Conservation (phyloP, 1,140 invertebrate genomes). For the Tetraneura akinire region DNA sequence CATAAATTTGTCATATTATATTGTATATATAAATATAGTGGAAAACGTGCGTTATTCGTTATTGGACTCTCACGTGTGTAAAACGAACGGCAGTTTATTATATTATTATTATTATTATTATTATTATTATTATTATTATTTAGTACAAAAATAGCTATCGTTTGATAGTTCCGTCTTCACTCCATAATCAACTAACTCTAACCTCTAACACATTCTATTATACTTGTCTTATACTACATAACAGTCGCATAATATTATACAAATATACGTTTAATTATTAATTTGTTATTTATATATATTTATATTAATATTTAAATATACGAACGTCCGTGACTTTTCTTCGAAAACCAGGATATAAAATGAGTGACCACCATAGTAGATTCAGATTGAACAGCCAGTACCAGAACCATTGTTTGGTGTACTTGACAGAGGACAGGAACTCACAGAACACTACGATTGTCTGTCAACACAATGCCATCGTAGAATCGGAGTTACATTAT, state of each 20-base stretch:
- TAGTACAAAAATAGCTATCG: constrained; percentile 32
- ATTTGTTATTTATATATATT: too few species aligned
- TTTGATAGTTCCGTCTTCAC: not conserved
- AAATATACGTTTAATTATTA: too few species aligned
- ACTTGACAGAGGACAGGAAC: not conserved
- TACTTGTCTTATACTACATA: too few species aligned
- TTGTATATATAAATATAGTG: too few species aligned
- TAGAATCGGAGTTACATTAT: constrained; percentile 35
- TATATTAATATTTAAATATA: not conserved
- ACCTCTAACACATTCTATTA: too few species aligned
- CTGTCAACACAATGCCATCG: constrained; percentile 12
- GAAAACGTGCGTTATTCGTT: not conserved
- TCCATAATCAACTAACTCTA: too few species aligned
- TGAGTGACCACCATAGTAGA: constrained; percentile 39
- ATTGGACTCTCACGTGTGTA: not conserved
- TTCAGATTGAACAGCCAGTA: constrained; percentile 8
- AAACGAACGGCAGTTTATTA: not conserved
- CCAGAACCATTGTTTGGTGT: not conserved
- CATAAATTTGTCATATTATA: too few species aligned
- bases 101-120: too few species aligned
- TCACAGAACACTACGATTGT: not conserved
- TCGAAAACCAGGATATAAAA: constrained; percentile 11
- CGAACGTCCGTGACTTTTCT: not conserved
- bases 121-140: too few species aligned
- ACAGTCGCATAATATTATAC: too few species aligned